These are phyloP conservation scores for Podargus strigoides DNA, from an alignment of 2,797 vertebrate species.

Conservation along the genomic window DNA sequence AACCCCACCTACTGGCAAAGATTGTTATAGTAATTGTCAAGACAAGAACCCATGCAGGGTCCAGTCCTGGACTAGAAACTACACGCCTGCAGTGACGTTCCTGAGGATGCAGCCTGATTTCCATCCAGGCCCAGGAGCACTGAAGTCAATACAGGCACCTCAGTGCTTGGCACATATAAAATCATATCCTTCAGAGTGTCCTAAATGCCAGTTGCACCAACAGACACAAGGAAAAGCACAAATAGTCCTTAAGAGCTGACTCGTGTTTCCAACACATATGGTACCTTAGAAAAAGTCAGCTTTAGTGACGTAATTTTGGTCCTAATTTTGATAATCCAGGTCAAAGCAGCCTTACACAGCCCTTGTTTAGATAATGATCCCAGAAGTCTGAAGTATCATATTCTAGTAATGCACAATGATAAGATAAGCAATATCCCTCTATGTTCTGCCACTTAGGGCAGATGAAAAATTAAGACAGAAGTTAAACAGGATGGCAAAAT, in stretches of 20 bases:
- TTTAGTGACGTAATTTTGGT: not conserved
- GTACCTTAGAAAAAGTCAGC: not conserved
- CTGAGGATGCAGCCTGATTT: not conserved
- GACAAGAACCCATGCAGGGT: not conserved
- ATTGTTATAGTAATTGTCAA: not conserved
- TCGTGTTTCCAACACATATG: fast-evolving
- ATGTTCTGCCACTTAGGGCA: not conserved
- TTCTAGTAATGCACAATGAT: not conserved
- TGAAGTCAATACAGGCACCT: not conserved
- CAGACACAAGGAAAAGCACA: not conserved
- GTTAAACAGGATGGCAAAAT: not conserved
- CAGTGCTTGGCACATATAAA: not conserved
- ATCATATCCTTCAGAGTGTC: fast-evolving
- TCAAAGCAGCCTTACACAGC: not conserved
- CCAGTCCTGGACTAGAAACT: not conserved
- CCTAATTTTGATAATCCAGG: not conserved
- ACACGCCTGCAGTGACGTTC: fast-evolving
- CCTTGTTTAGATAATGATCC: not conserved
- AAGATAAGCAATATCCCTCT: not conserved
- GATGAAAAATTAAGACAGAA: not conserved
- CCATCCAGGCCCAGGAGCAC: not conserved
- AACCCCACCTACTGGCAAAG: constrained; percentile 86
- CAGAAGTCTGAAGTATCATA: not conserved
- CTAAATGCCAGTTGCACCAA: not conserved
- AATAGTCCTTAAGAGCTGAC: not conserved